Conservation (phyloP, 2,797 vertebrate genomes). For the Botia almorhae region DNA sequence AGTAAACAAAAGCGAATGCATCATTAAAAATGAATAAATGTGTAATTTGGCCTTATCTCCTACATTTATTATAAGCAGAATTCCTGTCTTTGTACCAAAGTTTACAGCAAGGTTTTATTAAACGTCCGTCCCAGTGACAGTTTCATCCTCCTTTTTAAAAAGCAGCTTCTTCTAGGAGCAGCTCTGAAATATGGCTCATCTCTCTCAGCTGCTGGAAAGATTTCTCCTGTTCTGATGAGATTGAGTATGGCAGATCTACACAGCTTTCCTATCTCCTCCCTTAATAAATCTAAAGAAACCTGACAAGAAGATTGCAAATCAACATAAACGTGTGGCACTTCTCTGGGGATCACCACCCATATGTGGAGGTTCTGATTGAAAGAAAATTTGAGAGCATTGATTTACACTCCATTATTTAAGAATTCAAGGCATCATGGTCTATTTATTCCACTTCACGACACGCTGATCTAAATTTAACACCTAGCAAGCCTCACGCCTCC, state of each 20-base stretch:
- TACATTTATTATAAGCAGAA: slow-evolving; percentile 12
- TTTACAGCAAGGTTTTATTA: slow-evolving; percentile 63
- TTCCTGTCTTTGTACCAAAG: slow-evolving; percentile 19
- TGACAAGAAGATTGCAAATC: slow-evolving; percentile 49
- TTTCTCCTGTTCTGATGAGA: slow-evolving; percentile 54
- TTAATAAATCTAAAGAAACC: slow-evolving; percentile 62
- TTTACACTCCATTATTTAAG: not conserved
- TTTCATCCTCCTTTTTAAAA: slow-evolving; percentile 52
- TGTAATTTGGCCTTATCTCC: not conserved
- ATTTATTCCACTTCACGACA: not conserved
- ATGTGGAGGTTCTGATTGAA: not conserved
- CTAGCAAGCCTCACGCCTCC: not conserved
- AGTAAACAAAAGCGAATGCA: not conserved
- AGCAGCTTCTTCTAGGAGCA: slow-evolving; percentile 15
- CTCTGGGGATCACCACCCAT: not conserved
- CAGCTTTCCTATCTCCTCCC: slow-evolving; percentile 22
- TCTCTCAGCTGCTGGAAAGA: slow-evolving; percentile 50
- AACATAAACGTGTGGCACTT: slow-evolving; percentile 4
- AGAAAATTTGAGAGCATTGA: not conserved
- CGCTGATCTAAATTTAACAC: not conserved
- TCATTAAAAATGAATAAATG: slow-evolving; percentile 1
- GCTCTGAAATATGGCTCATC: slow-evolving; percentile 63
- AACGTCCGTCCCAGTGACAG: slow-evolving; percentile 55
- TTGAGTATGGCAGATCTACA: slow-evolving; percentile 57
- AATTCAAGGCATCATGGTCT: not conserved